These are phyloP conservation scores for Thymallus thymallus DNA, from an alignment of 2,113 vertebrate species.

Conservation along the genomic window DNA sequence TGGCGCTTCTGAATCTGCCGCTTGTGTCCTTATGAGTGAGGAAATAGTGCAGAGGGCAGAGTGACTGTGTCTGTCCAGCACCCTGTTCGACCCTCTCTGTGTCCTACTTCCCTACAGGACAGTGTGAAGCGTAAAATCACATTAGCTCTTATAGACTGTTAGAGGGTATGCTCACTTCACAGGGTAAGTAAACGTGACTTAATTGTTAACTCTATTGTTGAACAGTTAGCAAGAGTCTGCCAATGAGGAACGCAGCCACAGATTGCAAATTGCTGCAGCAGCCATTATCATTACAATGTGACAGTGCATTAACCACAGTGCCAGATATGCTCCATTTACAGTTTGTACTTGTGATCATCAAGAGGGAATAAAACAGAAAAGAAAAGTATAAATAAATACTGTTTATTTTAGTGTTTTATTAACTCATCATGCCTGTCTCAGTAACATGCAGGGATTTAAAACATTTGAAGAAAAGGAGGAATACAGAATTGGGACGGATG, in stretches of 20 bases:
- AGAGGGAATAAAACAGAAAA: background rate
- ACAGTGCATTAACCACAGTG: no score
- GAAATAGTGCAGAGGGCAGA: conserved; percentile 41
- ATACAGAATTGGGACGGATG: background rate
- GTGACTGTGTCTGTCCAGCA: conserved; percentile 26
- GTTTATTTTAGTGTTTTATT: background rate
- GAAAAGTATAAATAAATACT: background rate
- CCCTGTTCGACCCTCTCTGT: conserved; percentile 27
- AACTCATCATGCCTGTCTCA: no score
- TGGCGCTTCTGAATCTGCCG: conserved; percentile 15
- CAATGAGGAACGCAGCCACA: background rate
- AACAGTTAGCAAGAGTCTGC: background rate
- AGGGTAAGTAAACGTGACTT: background rate
- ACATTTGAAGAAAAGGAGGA: background rate
- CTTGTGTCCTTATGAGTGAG: conserved; percentile 43
- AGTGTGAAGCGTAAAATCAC: conserved; percentile 33
- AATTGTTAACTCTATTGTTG: background rate
- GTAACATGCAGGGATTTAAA: background rate
- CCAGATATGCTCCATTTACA: no score
- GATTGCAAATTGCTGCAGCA: no score
- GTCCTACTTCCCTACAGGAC: conserved; percentile 4
- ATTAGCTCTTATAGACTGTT: conserved; percentile 18
- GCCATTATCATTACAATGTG: no score
- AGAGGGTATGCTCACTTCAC: conserved; percentile 10
- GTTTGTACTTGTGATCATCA: no score